Percentiles rank a stretch among this genome's conserved stretches.
Conservation (phyloP, 2,113 vertebrate genomes). For the Oreochromis niloticus region DNA sequence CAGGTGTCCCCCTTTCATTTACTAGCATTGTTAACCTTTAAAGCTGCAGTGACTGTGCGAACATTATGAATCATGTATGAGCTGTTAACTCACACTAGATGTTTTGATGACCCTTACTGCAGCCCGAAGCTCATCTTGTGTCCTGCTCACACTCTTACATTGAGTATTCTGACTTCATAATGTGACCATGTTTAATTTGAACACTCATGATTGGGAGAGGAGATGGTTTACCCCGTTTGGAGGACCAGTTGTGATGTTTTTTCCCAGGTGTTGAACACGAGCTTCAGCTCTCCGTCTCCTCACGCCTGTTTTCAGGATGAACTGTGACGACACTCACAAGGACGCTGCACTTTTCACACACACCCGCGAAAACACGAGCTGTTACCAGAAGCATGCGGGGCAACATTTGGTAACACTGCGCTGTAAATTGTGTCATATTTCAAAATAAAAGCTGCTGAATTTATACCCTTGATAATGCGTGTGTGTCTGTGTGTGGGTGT, state of each 20-base stretch:
- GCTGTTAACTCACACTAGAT: not conserved
- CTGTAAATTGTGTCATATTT: conserved; percentile 11
- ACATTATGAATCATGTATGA: not conserved
- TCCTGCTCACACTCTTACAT: not conserved
- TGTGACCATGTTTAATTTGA: not conserved
- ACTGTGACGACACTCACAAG: conserved; percentile 33
- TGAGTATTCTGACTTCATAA: not conserved
- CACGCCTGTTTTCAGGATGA: not conserved
- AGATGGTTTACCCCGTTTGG: not conserved
- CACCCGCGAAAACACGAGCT: not conserved
- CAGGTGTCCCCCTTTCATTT: not conserved
- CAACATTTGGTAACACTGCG: not conserved
- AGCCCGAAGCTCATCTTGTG: not conserved
- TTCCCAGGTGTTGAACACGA: not conserved
- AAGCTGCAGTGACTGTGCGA: not conserved
- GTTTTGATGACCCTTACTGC: not conserved
- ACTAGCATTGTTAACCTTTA: not conserved
- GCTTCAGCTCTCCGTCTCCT: not conserved
- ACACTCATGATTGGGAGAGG: not conserved
- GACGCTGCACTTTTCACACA: conserved; percentile 22
- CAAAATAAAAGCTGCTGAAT: conserved; percentile 25
- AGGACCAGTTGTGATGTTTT: not conserved
- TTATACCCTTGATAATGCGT: not conserved
- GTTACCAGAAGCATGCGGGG: not conserved
- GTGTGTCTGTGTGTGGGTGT: not conserved